These are phyloP conservation scores for Pentalonia nigronervosa DNA, from an alignment of 1,140 invertebrate genomes.

Conservation along the genomic window DNA sequence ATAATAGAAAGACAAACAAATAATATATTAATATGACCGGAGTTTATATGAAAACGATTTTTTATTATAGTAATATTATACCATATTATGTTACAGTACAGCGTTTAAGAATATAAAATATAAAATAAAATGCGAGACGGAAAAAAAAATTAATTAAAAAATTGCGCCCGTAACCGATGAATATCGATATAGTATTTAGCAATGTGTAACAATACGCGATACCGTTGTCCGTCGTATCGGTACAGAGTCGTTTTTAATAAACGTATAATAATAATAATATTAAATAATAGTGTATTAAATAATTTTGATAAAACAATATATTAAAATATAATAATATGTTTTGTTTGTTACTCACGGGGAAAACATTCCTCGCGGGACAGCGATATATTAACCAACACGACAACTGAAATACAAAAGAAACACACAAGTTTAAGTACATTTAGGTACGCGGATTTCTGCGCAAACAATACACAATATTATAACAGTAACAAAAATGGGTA, in stretches of 20 bases:
- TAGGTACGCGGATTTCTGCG: background rate
- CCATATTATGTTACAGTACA: background rate
- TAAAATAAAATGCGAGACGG: background rate
- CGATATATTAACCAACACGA: conserved; percentile 52
- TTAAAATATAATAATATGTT: conserved; percentile 20
- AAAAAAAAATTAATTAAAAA: background rate
- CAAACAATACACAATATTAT: conserved; percentile 3
- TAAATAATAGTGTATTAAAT: background rate
- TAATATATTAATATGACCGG: background rate
- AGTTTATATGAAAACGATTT: background rate
- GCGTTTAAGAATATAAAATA: background rate
- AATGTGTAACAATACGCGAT: background rate
- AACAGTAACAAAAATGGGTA: background rate
- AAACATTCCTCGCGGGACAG: conserved; percentile 54
- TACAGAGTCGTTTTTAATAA: too few relatives aligned
- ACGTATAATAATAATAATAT: too few relatives aligned
- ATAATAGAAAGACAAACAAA: too few relatives aligned
- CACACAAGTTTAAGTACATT: background rate
- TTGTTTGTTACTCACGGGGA: conserved; percentile 55
- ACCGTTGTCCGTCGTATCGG: background rate
- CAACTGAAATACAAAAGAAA: conserved; percentile 52
- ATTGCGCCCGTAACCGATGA: background rate
- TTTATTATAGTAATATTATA: background rate
- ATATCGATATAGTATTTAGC: background rate
- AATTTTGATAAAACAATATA: background rate